phyloP scores from a whole-genome alignment of 2,888 invertebrate genomes.

The Endomychus coccineus region DNA sequence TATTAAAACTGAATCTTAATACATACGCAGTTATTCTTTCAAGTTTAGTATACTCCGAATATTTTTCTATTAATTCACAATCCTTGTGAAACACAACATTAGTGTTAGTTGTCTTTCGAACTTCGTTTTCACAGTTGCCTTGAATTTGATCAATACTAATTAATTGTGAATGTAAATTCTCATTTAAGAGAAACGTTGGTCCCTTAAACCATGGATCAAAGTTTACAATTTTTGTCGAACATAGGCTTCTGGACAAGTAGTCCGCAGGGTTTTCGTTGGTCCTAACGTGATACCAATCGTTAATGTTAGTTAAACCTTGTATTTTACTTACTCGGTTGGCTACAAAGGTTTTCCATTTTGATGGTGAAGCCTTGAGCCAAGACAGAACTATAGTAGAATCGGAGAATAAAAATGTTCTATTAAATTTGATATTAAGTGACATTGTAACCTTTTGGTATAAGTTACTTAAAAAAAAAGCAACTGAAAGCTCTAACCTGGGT shows the following conservation, averaged over 20 bases:
- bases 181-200: not conserved
- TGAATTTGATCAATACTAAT: not conserved
- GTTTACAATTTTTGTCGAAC: constrained; percentile 1
- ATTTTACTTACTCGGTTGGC: no score
- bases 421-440: no score
- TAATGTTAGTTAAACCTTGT: constrained; percentile 3
- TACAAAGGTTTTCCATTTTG: no score
- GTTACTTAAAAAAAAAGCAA: no score
- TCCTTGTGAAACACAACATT: no score
- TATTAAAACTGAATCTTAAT: not conserved
- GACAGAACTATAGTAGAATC: no score
- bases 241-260: not conserved
- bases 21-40: not conserved
- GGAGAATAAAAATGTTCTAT: no score
- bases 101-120: no score
- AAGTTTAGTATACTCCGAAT: not conserved
- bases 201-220: constrained; percentile 2
- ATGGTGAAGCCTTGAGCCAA: no score
- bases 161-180: not conserved
- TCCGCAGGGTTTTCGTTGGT: not conserved
- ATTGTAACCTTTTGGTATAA: no score
- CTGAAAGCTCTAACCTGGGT: constrained; percentile 12
- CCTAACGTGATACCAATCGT: constrained; percentile 1
- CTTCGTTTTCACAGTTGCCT: not conserved
- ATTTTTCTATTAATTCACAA: not conserved